Base-by-base conservation (phyloP, 2,888 invertebrate species). In the Pollenia labialis region DNA sequence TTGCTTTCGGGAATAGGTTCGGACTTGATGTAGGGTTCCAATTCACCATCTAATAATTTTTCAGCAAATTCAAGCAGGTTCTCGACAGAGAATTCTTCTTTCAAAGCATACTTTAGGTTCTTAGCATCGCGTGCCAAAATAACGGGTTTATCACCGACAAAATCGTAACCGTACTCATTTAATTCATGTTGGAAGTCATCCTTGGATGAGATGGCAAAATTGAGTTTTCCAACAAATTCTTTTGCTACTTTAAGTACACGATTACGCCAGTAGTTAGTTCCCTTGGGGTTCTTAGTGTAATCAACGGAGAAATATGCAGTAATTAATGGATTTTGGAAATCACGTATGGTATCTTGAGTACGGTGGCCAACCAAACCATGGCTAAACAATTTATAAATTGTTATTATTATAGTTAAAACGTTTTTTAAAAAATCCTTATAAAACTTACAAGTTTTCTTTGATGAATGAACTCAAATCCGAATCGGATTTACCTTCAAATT, bases 181-280 rank as follows among this genome's bases (percentile, higher is more conserved):
- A 99, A 94, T 93, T 99, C 99, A 90, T 97, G 96, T 85, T 97
- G 96, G 95, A 99, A 99, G 90, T 99, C 98, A 90, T 97, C 97
- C 93, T 97, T 97, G 92, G 97, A 96, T 93, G 98, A 97, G 89
- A 99, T 95, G 1, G 99, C 99, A 94, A 99, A 99, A 89, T 94
- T 96, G 54, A 97, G 95, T 46, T 94, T 95, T 7, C 92, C 92
- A 3, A 81, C 90, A 85, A 92, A 93, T 69, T 92, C 92, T 89
- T 93, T 93, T 54, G 93, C 93, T 42, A 95, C 96, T 94, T 99
- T 99, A 90, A 99, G 95, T 72, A 99, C 96, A 89, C 99, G 96
- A 94, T 99, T 99, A 91, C 99, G 96, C 99, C 99, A 99, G 95
- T 99, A 99, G 94, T 99, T 99, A 75, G 99, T 99, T 69, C 98